Evolutionary conservation across 2,888 invertebrate species (phyloP).

Genomic region (Lycia hirtaria): DNA sequence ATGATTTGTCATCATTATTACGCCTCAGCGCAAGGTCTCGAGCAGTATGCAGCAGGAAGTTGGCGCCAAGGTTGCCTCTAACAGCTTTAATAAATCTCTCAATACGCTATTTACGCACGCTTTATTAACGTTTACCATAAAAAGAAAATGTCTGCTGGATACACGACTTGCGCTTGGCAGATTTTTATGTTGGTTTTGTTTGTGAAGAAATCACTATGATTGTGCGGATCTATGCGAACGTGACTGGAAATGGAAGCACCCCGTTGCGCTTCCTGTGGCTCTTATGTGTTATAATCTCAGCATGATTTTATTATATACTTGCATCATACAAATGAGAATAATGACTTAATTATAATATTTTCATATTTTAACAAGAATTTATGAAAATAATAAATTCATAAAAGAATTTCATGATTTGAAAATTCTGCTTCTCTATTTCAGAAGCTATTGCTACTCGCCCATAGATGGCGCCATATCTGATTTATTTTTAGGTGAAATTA

Average conservation of each 20-base stretch:
- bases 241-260: too few species aligned
- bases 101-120: constrained; percentile 53
- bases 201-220: too few species aligned
- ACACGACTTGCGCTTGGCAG: neutral
- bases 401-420: too few species aligned
- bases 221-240: too few species aligned
- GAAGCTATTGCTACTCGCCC: constrained; percentile 5
- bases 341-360: too few species aligned
- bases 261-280: too few species aligned
- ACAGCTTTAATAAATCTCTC: constrained; percentile 59
- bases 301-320: neutral
- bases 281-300: neutral
- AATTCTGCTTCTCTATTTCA: neutral
- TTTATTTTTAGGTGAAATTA: too few species aligned
- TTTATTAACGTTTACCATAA: constrained; percentile 44
- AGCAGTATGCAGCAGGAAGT: constrained; percentile 78
- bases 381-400: too few species aligned
- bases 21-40: constrained; percentile 71
- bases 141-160: constrained; percentile 26
- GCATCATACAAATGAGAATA: too few species aligned
- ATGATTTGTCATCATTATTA: constrained; percentile 61
- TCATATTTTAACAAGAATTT: too few species aligned
- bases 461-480: constrained; percentile 20
- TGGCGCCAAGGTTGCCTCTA: constrained; percentile 64
- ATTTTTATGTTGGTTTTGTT: too few species aligned